Conservation (phyloP, 1,140 invertebrate species). For the Belonocnema kinseyi region DNA sequence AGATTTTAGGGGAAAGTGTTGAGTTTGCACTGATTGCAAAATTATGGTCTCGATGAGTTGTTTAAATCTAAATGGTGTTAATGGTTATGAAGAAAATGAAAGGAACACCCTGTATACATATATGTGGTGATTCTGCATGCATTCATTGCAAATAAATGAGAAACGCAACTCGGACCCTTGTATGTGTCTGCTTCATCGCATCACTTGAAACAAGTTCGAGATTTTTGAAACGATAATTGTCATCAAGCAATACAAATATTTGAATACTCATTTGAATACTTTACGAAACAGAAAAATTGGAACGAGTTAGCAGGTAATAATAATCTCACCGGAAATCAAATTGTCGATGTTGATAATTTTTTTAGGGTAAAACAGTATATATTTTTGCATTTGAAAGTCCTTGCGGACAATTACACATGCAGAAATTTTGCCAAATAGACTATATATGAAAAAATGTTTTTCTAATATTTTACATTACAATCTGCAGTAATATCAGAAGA, state of each 20-base stretch:
- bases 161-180: constrained; percentile 12
- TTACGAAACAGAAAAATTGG: constrained; percentile 5
- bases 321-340: constrained; percentile 24
- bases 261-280: constrained; percentile 15
- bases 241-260: constrained; percentile 20
- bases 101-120: background rate
- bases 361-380: background rate
- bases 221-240: constrained; percentile 27
- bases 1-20: too few relatives aligned
- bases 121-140: background rate
- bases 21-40: too few relatives aligned
- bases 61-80: background rate
- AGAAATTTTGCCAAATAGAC: too few relatives aligned
- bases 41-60: too few relatives aligned
- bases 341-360: constrained; percentile 9
- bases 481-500: too few relatives aligned
- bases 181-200: background rate
- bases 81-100: background rate
- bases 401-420: too few relatives aligned
- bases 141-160: constrained; percentile 28
- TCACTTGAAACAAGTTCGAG: constrained; percentile 18
- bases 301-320: constrained; percentile 20
- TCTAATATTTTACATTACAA: too few relatives aligned
- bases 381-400: background rate
- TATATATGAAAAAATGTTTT: too few relatives aligned